Percentiles rank a stretch among this genome's conserved stretches.
Evolutionary conservation across 2,888 invertebrate species (phyloP).

Genomic region (Brenthis ino): DNA sequence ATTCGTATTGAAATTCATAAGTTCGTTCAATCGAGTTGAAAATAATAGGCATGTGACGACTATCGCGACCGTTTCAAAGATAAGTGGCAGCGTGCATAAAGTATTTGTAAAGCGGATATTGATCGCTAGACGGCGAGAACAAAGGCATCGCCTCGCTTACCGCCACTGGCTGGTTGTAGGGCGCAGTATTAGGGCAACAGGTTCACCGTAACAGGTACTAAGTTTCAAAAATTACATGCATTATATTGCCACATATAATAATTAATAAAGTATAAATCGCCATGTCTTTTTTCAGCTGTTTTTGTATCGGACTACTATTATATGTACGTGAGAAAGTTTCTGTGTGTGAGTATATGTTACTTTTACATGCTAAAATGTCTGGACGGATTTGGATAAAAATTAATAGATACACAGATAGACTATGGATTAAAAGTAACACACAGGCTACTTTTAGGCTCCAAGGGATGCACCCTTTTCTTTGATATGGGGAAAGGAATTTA

Average conservation of each 20-base stretch:
- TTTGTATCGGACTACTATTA: too few species aligned
- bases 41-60: not conserved
- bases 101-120: slow-evolving; percentile 54
- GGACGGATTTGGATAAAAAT: too few species aligned
- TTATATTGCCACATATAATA: not conserved
- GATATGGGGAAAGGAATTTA: too few species aligned
- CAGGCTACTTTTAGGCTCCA: too few species aligned
- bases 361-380: too few species aligned
- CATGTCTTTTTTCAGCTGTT: too few species aligned
- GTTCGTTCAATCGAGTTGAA: not conserved
- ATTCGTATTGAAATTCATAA: not conserved
- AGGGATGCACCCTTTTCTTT: too few species aligned
- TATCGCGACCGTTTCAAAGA: slow-evolving; percentile 23
- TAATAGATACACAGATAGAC: too few species aligned
- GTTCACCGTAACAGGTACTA: slow-evolving; percentile 39
- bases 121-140: slow-evolving; percentile 59
- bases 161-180: slow-evolving; percentile 18
- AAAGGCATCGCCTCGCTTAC: slow-evolving; percentile 49
- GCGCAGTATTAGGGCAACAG: slow-evolving; percentile 38
- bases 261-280: not conserved
- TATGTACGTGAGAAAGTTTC: too few species aligned
- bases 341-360: too few species aligned
- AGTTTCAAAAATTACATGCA: not conserved
- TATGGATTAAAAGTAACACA: too few species aligned
- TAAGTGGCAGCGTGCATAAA: slow-evolving; percentile 25